Percentiles rank a stretch among this genome's conserved stretches.
phyloP scores from a whole-genome alignment of 2,113 vertebrate genomes.

The Tragelaphus strepsiceros region DNA sequence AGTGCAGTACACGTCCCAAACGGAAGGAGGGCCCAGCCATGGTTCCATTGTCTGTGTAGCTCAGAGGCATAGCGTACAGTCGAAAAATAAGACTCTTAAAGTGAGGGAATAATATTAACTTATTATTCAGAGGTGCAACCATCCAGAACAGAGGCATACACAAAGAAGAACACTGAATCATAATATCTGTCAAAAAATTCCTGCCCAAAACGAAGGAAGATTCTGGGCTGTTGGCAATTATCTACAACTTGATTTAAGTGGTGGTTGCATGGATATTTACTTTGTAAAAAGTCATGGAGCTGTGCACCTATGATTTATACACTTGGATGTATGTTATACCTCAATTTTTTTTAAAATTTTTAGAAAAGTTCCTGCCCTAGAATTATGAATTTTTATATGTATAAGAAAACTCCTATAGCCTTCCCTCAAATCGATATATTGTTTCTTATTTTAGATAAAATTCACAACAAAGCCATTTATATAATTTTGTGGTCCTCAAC shows the following conservation, averaged over 20 bases:
- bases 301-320: background rate
- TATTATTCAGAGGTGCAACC: constrained; percentile 23
- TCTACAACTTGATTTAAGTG: background rate
- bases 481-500: background rate
- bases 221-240: background rate
- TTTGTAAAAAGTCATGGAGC: background rate
- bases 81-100: constrained; percentile 8
- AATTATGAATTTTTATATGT: background rate
- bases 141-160: constrained; percentile 19
- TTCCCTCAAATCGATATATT: background rate
- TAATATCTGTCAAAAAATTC: constrained; percentile 7
- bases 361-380: background rate
- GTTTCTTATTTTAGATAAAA: background rate
- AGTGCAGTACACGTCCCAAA: background rate
- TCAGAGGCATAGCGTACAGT: background rate
- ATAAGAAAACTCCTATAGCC: background rate
- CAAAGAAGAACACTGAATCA: constrained; percentile 30
- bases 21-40: background rate
- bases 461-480: background rate
- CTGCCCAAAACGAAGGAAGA: background rate
- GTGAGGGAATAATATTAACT: background rate
- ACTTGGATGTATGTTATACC: background rate
- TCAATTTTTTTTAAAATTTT: background rate
- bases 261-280: background rate
- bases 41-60: background rate